Evolutionary conservation across 2,888 invertebrate species (phyloP).

Genomic region (Aethes cnicana): DNA sequence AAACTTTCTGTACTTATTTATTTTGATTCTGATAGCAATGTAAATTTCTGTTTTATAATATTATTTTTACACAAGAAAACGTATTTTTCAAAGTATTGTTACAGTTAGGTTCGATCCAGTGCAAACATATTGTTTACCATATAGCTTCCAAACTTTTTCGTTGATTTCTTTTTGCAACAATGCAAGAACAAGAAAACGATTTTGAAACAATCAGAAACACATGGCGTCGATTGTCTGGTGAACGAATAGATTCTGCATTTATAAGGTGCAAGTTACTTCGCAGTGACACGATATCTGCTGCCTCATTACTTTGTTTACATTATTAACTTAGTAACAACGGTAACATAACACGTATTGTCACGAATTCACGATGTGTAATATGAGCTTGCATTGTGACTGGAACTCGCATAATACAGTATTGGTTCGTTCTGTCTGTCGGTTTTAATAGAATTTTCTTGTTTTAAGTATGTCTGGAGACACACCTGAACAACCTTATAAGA

Average conservation of each 20-base stretch:
- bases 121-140: slow-evolving; percentile 26
- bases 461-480: slow-evolving; percentile 72
- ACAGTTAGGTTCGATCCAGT: not conserved
- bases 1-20: not conserved
- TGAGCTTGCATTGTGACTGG: slow-evolving; percentile 15
- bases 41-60: not conserved
- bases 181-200: slow-evolving; percentile 70
- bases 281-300: slow-evolving; percentile 34
- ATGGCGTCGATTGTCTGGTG: slow-evolving; percentile 74
- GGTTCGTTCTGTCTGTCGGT: not conserved
- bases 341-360: slow-evolving; percentile 5
- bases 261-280: slow-evolving; percentile 51
- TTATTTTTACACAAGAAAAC: not conserved
- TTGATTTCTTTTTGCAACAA: slow-evolving; percentile 44
- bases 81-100: not conserved
- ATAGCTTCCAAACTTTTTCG: slow-evolving; percentile 52
- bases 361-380: slow-evolving; percentile 11
- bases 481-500: slow-evolving; percentile 56
- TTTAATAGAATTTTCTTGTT: slow-evolving; percentile 19
- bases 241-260: slow-evolving; percentile 56
- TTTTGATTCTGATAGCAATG: not conserved
- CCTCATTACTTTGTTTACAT: slow-evolving; percentile 24
- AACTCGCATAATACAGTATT: slow-evolving; percentile 1
- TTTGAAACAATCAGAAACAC: slow-evolving; percentile 70
- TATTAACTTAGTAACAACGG: slow-evolving; percentile 19